phyloP scores from a whole-genome alignment of 2,797 vertebrate species.

The Podarcis lilfordi region DNA sequence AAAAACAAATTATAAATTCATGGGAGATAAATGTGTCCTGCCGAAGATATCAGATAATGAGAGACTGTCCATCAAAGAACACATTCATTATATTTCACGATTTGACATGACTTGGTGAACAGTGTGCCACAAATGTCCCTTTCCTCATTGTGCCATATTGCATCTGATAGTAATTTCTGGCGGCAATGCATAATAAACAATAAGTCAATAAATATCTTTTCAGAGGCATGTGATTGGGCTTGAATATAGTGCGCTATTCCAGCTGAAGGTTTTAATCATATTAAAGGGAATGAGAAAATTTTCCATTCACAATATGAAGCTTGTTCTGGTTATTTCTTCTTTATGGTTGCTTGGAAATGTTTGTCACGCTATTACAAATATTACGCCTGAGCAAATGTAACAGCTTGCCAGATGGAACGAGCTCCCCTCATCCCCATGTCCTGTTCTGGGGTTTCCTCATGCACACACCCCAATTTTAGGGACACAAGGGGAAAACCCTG shows the following conservation, averaged over 20 bases:
- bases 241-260: neutral
- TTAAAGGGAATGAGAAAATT: neutral
- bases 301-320: neutral
- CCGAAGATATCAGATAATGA: neutral
- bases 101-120: neutral
- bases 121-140: neutral
- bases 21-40: neutral
- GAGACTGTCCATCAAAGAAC: neutral
- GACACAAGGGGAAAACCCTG: too few species aligned
- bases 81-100: neutral
- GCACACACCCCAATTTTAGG: too few species aligned
- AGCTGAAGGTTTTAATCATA: neutral
- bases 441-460: too few species aligned
- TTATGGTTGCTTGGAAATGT: too few species aligned
- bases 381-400: too few species aligned
- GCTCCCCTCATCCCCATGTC: too few species aligned
- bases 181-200: neutral
- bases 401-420: too few species aligned
- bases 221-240: neutral
- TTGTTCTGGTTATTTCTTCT: neutral
- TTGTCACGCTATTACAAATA: too few species aligned
- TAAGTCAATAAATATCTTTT: slow-evolving; percentile 7
- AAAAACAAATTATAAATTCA: too few species aligned
- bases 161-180: neutral
- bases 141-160: neutral